Percentiles rank a stretch among this genome's conserved stretches.
Conservation (phyloP, 2,888 invertebrate genomes). For the Coecobrya sp. region DNA sequence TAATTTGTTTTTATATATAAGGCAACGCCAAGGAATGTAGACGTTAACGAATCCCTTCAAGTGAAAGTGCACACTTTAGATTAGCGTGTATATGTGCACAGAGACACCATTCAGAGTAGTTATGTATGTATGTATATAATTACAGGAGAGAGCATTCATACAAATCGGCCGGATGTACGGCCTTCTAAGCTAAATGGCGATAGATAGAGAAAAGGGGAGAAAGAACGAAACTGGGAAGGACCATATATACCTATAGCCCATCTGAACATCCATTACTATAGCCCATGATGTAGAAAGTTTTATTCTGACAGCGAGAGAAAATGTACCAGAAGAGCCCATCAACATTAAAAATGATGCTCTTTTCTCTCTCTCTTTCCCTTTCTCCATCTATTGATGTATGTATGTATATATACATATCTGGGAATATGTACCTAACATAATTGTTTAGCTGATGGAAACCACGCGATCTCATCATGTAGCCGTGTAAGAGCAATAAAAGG, state of each 20-base stretch:
- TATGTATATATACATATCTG: not conserved
- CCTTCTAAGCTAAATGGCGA: constrained; percentile 51
- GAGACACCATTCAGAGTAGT: not conserved
- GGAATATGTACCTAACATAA: constrained; percentile 56
- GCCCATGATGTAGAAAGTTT: constrained; percentile 26
- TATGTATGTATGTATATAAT: constrained; percentile 18
- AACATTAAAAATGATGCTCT: constrained; percentile 81
- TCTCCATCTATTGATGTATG: not conserved
- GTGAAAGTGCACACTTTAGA: constrained; percentile 49
- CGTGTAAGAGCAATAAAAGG: constrained; percentile 61
- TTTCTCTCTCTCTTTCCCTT: constrained; percentile 57
- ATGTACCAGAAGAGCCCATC: constrained; percentile 60
- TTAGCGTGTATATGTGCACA: constrained; percentile 17
- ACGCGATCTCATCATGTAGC: constrained; percentile 47
- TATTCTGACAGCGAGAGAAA: constrained; percentile 26
- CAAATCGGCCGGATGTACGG: constrained; percentile 76
- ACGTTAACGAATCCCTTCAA: constrained; percentile 44
- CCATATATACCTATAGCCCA: not conserved
- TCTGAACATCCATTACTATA: constrained; percentile 3
- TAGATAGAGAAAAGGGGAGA: not conserved
- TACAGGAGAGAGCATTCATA: constrained; percentile 49
- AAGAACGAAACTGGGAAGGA: not conserved
- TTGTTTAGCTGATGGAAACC: constrained; percentile 79
- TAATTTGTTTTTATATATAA: constrained; percentile 6
- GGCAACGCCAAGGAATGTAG: constrained; percentile 16